Evolutionary conservation across 2,797 vertebrate species (phyloP).

Genomic region (Myotis vivesi): DNA sequence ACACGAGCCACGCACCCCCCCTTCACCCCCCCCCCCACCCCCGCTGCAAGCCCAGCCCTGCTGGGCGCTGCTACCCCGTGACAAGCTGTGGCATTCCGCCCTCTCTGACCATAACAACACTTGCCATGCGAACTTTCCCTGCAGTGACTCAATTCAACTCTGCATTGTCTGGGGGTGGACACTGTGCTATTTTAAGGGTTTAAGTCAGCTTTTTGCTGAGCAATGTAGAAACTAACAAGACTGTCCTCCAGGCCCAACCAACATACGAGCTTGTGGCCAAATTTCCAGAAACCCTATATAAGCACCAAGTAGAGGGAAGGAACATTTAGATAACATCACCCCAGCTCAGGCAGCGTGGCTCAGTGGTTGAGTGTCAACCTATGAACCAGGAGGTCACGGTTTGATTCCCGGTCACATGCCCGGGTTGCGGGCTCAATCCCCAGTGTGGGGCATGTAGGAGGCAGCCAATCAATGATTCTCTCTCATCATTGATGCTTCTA

Average conservation of each 20-base stretch:
- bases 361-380: too few relatives aligned
- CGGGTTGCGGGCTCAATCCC: too few relatives aligned
- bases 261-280: not conserved
- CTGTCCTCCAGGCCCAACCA: not conserved
- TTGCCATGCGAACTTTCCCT: slow-evolving; percentile 41
- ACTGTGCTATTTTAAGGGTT: not conserved
- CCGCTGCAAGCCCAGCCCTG: too few relatives aligned
- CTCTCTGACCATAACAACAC: not conserved
- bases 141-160: not conserved
- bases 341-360: too few relatives aligned
- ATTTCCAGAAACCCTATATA: not conserved
- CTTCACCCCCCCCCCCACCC: too few relatives aligned
- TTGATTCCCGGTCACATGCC: too few relatives aligned
- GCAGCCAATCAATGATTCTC: too few relatives aligned
- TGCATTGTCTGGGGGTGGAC: not conserved
- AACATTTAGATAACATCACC: not conserved
- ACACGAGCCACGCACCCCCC: fast-evolving
- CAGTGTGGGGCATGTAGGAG: too few relatives aligned
- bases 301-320: not conserved
- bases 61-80: not conserved
- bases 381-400: too few relatives aligned
- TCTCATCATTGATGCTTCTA: too few relatives aligned
- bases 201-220: not conserved
- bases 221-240: not conserved
- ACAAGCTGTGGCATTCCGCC: not conserved